phyloP scores from a whole-genome alignment of 2,113 vertebrate genomes.

The Dendrocopos noguchii region DNA sequence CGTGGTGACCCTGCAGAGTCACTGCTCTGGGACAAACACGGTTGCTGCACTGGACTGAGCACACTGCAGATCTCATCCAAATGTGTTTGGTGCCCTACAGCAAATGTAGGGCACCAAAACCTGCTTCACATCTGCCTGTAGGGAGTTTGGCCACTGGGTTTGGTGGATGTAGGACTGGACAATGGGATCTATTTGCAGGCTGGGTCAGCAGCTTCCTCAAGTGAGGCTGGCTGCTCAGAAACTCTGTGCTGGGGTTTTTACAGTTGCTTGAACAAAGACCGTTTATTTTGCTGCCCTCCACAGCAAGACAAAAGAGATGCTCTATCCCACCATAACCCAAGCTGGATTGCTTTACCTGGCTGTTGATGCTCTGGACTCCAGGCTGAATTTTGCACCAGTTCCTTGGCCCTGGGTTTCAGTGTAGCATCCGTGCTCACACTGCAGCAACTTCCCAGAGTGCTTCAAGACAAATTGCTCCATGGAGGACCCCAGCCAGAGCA shows the following conservation, averaged over 20 bases:
- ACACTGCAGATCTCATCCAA: background rate
- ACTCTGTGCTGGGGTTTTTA: background rate
- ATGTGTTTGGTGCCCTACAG: too few species aligned
- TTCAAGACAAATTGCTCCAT: background rate
- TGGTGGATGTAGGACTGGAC: background rate
- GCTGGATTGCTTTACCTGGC: background rate
- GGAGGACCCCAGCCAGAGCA: background rate
- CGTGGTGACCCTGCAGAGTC: background rate
- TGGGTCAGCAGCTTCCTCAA: background rate
- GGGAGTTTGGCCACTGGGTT: background rate
- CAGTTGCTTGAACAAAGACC: background rate
- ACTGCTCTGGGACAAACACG: background rate
- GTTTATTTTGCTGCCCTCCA: background rate
- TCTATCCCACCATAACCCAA: background rate
- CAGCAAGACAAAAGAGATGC: background rate
- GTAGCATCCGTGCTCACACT: rapidly evolving
- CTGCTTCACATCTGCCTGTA: background rate
- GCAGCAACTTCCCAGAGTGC: background rate
- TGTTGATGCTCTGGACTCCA: background rate
- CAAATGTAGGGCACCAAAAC: background rate
- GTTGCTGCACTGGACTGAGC: background rate
- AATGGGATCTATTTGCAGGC: background rate
- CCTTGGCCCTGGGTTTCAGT: background rate
- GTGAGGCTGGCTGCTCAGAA: background rate
- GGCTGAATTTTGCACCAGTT: background rate